A percentile compares a stretch with the other conserved stretches of the same genome.
phyloP scores from a whole-genome alignment of 1,140 invertebrate species.

The Sycophila sp. region DNA sequence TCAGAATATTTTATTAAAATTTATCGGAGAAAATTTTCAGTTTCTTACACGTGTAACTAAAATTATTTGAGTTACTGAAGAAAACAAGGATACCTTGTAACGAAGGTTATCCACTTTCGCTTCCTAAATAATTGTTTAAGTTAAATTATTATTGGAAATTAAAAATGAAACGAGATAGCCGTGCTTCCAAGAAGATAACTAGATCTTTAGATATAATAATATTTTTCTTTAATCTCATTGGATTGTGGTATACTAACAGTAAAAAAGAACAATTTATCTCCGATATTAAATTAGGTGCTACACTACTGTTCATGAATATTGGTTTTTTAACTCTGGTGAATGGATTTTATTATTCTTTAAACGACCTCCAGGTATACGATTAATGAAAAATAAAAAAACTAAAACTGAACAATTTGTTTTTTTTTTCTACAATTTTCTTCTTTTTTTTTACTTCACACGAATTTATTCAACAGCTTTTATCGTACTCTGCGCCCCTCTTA shows the following conservation, averaged over 20 bases:
- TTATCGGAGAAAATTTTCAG: too few relatives aligned
- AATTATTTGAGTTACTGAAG: too few relatives aligned
- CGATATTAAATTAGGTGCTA: slow-evolving; percentile 34
- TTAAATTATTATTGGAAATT: too few relatives aligned
- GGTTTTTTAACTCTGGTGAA: slow-evolving; percentile 36
- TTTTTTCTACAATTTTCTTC: slow-evolving; percentile 9
- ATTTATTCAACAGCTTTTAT: slow-evolving; percentile 44
- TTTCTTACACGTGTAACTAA: too few relatives aligned
- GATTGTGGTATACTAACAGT: slow-evolving; percentile 43
- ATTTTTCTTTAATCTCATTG: slow-evolving; percentile 47
- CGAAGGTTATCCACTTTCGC: too few relatives aligned
- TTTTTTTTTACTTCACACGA: too few relatives aligned
- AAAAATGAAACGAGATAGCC: too few relatives aligned
- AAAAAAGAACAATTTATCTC: slow-evolving; percentile 41
- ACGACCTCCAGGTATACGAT: slow-evolving; percentile 40
- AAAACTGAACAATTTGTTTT: not conserved
- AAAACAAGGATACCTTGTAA: too few relatives aligned
- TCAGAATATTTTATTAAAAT: too few relatives aligned
- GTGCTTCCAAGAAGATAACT: not conserved
- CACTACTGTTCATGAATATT: slow-evolving; percentile 37
- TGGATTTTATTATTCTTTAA: slow-evolving; percentile 42
- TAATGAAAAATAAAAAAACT: not conserved
- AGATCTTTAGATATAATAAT: slow-evolving; percentile 36
- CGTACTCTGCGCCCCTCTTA: slow-evolving; percentile 38
- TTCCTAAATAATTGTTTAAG: not conserved